phyloP scores from a whole-genome alignment of 1,140 invertebrate genomes.

The Trachymyrmex septentrionalis region DNA sequence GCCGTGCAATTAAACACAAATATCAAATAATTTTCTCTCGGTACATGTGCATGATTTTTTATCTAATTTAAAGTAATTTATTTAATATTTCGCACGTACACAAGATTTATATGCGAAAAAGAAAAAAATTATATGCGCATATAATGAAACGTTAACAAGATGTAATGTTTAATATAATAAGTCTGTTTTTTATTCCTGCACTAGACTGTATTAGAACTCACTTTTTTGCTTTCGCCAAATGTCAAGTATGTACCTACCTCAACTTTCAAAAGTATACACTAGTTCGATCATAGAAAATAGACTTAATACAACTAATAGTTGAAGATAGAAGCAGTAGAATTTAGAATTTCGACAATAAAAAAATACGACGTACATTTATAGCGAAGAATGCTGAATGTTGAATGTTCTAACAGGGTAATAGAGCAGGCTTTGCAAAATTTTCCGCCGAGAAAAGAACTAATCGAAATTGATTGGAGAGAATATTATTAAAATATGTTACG shows the following conservation, averaged over 20 bases:
- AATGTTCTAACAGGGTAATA: not conserved
- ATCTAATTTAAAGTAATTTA: not conserved
- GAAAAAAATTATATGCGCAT: not conserved
- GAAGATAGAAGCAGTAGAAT: no score
- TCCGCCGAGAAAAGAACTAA: not conserved
- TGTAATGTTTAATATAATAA: not conserved
- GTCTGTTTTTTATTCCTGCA: no score
- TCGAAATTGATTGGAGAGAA: not conserved
- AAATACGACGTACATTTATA: not conserved
- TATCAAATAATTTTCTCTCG: no score
- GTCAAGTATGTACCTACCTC: no score
- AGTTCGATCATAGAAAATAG: no score
- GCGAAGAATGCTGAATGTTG: not conserved
- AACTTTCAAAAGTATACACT: no score
- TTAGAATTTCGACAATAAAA: no score
- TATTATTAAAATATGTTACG: conserved; percentile 11
- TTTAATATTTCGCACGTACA: not conserved
- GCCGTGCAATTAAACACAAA: no score
- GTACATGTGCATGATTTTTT: no score
- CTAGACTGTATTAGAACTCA: no score
- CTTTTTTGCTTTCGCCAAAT: no score
- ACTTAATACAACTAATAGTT: no score
- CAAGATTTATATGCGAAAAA: not conserved
- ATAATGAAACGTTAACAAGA: not conserved
- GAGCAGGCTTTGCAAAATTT: not conserved